phyloP scores from a whole-genome alignment of 2,113 vertebrate genomes.

The Catharus bicknelli region DNA sequence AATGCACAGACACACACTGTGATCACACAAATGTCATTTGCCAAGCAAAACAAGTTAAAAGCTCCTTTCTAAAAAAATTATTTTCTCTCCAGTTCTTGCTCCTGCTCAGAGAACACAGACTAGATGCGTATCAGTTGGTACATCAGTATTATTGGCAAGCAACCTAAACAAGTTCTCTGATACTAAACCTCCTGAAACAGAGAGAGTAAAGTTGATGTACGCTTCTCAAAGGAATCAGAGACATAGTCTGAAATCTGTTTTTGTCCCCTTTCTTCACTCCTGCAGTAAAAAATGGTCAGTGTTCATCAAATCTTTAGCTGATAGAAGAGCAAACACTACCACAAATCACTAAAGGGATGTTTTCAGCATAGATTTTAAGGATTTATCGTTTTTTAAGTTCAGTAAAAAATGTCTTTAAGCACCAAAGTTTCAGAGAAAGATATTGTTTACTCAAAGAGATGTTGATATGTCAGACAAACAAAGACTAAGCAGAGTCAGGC shows the following conservation, averaged over 20 bases:
- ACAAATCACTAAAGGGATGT: not conserved
- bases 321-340: not conserved
- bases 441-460: not conserved
- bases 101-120: not conserved
- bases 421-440: not conserved
- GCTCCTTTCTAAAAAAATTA: accelerated
- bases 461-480: not conserved
- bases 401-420: not conserved
- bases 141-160: not conserved
- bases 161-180: not conserved
- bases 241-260: not conserved
- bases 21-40: not conserved
- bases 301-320: not conserved
- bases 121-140: not conserved
- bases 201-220: not conserved
- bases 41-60: constrained; percentile 5
- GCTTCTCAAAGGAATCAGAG: not conserved
- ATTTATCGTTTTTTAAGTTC: not conserved
- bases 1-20: not conserved
- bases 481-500: not conserved
- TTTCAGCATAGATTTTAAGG: not conserved
- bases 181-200: not conserved
- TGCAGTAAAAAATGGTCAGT: not conserved
- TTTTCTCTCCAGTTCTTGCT: not conserved
- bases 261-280: not conserved